Percentiles rank a stretch among this genome's conserved stretches.
Evolutionary conservation across 2,888 invertebrate genomes (phyloP).

Genomic region (Habroteleia sp.): DNA sequence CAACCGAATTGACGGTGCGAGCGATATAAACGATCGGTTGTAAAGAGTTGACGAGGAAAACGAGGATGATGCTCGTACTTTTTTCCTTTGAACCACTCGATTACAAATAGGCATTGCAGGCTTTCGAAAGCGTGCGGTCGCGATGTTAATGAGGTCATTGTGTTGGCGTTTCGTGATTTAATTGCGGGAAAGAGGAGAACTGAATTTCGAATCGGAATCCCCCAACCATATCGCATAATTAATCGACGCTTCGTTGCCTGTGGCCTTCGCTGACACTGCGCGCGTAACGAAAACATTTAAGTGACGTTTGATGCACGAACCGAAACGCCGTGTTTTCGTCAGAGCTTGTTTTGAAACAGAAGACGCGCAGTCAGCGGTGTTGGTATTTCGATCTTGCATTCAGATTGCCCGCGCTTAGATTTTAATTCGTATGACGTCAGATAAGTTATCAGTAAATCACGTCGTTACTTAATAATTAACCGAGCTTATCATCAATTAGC

Average conservation of each 20-base stretch:
- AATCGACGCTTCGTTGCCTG: constrained; percentile 60
- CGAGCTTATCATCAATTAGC: constrained; percentile 22
- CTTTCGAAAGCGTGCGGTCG: constrained; percentile 68
- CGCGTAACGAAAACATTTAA: constrained; percentile 35
- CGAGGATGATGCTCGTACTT: constrained; percentile 40
- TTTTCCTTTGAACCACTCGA: constrained; percentile 52
- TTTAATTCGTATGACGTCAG: constrained; percentile 28
- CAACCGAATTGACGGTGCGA: neutral
- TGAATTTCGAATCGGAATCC: constrained; percentile 58
- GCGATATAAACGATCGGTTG: constrained; percentile 12
- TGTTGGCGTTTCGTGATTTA: constrained; percentile 65
- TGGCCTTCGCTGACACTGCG: constrained; percentile 52
- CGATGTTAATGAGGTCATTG: constrained; percentile 64
- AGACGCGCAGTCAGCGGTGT: constrained; percentile 1
- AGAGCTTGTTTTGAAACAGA: constrained; percentile 42
- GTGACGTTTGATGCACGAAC: constrained; percentile 6
- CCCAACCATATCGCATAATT: constrained; percentile 58
- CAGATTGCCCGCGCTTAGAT: constrained; percentile 15
- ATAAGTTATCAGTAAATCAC: constrained; percentile 28
- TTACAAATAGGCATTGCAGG: constrained; percentile 44
- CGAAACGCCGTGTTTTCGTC: constrained; percentile 31
- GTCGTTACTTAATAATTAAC: constrained; percentile 18
- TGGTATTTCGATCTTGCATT: constrained; percentile 11
- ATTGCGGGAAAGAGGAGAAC: constrained; percentile 61
- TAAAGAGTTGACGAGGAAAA: constrained; percentile 30